Evolutionary conservation across 2,888 invertebrate genomes (phyloP).

Genomic region (Mesochorus sp.): DNA sequence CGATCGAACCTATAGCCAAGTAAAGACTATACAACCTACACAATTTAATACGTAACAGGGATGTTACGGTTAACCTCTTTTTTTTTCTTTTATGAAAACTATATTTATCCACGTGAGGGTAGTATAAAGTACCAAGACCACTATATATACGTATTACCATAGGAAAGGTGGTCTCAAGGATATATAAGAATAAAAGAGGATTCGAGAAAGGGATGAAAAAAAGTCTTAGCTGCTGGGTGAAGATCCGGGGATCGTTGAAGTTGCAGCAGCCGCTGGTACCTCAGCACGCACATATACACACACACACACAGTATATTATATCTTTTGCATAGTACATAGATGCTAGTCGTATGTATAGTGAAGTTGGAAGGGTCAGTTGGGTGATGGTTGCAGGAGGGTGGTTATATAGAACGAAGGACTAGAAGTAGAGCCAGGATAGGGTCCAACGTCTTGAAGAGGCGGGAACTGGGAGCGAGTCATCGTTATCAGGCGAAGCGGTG

Average conservation of each 20-base stretch:
- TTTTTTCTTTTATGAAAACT: neutral
- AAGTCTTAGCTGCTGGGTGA: constrained; percentile 8
- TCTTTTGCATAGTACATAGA: constrained; percentile 18
- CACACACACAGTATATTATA: no score
- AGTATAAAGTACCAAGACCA: constrained; percentile 19
- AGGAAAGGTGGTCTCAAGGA: constrained; percentile 17
- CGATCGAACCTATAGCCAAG: neutral
- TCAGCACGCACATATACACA: constrained; percentile 9
- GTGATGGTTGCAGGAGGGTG: constrained; percentile 44
- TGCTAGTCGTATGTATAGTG: neutral
- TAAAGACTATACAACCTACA: neutral
- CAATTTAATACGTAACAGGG: neutral
- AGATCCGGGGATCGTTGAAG: constrained; percentile 33
- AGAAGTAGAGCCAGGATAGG: constrained; percentile 64
- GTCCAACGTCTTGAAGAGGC: constrained; percentile 80
- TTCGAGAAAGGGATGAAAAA: constrained; percentile 36
- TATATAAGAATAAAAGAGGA: constrained; percentile 49
- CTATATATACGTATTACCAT: constrained; percentile 43
- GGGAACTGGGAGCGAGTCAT: constrained; percentile 77
- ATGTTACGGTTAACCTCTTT: neutral
- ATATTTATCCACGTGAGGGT: neutral
- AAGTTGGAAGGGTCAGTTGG: constrained; percentile 27
- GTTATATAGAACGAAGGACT: constrained; percentile 59
- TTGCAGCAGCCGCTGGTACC: constrained; percentile 28
- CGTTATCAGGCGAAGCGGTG: constrained; percentile 78